These are phyloP conservation scores for Poeciliopsis turrubarensis DNA, from an alignment of 2,113 vertebrate genomes.

Conservation along the genomic window DNA sequence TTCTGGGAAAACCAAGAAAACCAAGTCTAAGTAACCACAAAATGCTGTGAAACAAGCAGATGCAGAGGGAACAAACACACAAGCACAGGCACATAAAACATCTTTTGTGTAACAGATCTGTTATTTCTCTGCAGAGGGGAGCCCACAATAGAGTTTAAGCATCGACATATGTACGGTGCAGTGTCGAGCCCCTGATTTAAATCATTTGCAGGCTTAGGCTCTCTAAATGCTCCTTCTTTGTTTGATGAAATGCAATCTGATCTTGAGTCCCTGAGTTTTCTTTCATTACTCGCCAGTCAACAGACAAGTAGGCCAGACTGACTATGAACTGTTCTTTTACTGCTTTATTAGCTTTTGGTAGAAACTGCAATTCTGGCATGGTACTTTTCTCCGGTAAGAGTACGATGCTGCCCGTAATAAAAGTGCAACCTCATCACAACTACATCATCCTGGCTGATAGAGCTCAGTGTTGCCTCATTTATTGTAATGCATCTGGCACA, in stretches of 20 bases:
- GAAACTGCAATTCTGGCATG: conserved; percentile 51
- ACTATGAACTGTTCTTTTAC: conserved; percentile 58
- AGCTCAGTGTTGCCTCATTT: not conserved
- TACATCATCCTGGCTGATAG: not conserved
- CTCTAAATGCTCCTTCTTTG: conserved; percentile 55
- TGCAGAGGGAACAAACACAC: conserved; percentile 20
- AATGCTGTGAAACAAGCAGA: conserved; percentile 36
- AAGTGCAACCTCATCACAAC: not conserved
- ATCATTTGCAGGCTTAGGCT: conserved; percentile 60
- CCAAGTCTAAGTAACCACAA: conserved; percentile 33
- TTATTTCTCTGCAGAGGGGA: conserved; percentile 6
- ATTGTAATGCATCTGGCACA: not conserved
- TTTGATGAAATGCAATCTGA: conserved; percentile 62
- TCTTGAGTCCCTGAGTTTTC: conserved; percentile 36
- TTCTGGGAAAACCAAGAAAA: conserved; percentile 1
- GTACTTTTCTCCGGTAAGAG: conserved; percentile 21
- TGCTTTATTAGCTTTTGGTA: conserved; percentile 65
- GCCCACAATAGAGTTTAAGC: conserved; percentile 5
- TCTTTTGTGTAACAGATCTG: conserved; percentile 14
- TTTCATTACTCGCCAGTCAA: conserved; percentile 58
- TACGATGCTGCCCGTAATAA: not conserved
- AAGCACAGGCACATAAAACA: conserved; percentile 10
- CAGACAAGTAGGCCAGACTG: conserved; percentile 46
- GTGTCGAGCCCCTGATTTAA: conserved; percentile 39
- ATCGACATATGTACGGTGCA: conserved; percentile 5